Evolutionary conservation across 2,797 vertebrate species (phyloP).

Genomic region (Botia kubotai): DNA sequence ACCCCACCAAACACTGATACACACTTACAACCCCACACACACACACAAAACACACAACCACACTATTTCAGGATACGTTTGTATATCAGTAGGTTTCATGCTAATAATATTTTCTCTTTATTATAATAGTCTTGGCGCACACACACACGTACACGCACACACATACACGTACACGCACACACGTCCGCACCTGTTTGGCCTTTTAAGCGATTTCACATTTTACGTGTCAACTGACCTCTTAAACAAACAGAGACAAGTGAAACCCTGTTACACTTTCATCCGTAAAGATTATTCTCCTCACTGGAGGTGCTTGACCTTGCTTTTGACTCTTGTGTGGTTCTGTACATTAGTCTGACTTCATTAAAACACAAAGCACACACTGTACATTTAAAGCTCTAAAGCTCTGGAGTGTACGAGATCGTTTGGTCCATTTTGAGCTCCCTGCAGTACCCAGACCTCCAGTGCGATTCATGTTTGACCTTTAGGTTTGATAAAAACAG

Average conservation of each 20-base stretch:
- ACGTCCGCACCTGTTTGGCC: neutral
- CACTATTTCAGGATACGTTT: too few species aligned
- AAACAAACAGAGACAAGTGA: slow-evolving; percentile 18
- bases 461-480: slow-evolving; percentile 8
- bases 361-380: slow-evolving; percentile 11
- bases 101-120: too few species aligned
- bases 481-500: neutral
- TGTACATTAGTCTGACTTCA: slow-evolving; percentile 20
- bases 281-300: slow-evolving; percentile 2
- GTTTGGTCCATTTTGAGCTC: neutral
- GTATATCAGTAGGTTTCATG: too few species aligned
- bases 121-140: neutral
- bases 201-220: neutral
- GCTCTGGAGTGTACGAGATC: neutral
- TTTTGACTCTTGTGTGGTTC: neutral
- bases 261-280: slow-evolving; percentile 14
- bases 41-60: too few species aligned
- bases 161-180: too few species aligned
- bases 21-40: neutral
- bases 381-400: slow-evolving; percentile 1
- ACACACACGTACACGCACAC: neutral
- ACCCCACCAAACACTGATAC: neutral
- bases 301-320: slow-evolving; percentile 23
- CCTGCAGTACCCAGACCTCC: neutral
- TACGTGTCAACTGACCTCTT: too few species aligned